phyloP scores from a whole-genome alignment of 2,797 vertebrate genomes.

The Fundulus diaphanus region DNA sequence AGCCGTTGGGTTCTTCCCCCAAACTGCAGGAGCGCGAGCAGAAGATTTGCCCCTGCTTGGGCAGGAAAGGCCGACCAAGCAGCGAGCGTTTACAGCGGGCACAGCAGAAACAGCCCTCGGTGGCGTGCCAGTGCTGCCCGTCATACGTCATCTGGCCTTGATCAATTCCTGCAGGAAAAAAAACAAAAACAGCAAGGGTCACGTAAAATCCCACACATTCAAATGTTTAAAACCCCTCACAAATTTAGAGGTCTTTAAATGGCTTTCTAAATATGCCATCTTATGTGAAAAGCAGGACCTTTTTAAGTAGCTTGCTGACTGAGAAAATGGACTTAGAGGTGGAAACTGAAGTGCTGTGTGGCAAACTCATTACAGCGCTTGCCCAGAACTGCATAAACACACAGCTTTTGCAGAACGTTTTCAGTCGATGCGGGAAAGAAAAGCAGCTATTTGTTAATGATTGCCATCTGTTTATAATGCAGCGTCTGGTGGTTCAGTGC shows the following conservation, averaged over 20 bases:
- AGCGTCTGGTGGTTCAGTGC: slow-evolving; percentile 69
- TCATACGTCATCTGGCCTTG: slow-evolving; percentile 99
- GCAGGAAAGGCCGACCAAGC: slow-evolving; percentile 94
- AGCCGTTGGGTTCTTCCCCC: slow-evolving; percentile 92
- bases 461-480: slow-evolving; percentile 75
- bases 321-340: slow-evolving; percentile 43
- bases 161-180: slow-evolving; percentile 88
- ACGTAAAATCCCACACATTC: slow-evolving; percentile 9
- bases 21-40: slow-evolving; percentile 95
- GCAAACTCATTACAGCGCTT: slow-evolving; percentile 64
- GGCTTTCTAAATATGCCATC: slow-evolving; percentile 36
- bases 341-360: slow-evolving; percentile 42
- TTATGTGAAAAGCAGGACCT: slow-evolving; percentile 24
- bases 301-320: slow-evolving; percentile 38
- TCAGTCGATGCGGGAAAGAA: slow-evolving; percentile 60
- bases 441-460: slow-evolving; percentile 72
- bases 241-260: not conserved
- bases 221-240: slow-evolving; percentile 3
- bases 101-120: slow-evolving; percentile 95
- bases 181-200: slow-evolving; percentile 12
- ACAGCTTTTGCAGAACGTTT: slow-evolving; percentile 66
- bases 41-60: slow-evolving; percentile 98
- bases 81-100: slow-evolving; percentile 96
- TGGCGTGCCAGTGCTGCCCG: slow-evolving; percentile 98
- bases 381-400: slow-evolving; percentile 70